Evolutionary conservation across 1,140 invertebrate genomes (phyloP).

Genomic region (Luehdorfia chinensis): DNA sequence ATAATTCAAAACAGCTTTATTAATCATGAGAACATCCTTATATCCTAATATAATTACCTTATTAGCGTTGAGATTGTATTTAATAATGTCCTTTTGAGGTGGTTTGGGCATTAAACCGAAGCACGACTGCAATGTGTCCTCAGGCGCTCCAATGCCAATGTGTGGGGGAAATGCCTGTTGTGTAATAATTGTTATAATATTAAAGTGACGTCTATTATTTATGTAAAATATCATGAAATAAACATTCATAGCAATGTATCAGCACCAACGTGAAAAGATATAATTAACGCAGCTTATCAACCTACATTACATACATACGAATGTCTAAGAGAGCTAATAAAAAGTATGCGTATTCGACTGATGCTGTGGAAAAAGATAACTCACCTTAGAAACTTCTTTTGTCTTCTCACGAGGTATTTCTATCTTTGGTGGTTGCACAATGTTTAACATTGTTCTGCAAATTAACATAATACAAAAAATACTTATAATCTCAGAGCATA

Average conservation of each 20-base stretch:
- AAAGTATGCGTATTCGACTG: too few relatives aligned
- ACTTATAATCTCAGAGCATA: neutral
- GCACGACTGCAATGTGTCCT: constrained; percentile 85
- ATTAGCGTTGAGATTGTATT: constrained; percentile 80
- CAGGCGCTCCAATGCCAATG: constrained; percentile 84
- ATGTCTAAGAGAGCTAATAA: too few relatives aligned
- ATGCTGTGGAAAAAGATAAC: too few relatives aligned
- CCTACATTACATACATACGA: too few relatives aligned
- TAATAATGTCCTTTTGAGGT: constrained; percentile 82
- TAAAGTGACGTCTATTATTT: too few relatives aligned
- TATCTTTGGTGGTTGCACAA: constrained; percentile 51
- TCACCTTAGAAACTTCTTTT: constrained; percentile 58
- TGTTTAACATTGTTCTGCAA: constrained; percentile 56
- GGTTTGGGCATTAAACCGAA: constrained; percentile 82
- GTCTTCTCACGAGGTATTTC: constrained; percentile 42
- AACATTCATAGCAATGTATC: too few relatives aligned
- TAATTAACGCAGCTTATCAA: too few relatives aligned
- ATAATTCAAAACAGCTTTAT: too few relatives aligned
- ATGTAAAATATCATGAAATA: too few relatives aligned
- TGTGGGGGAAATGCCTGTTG: constrained; percentile 78
- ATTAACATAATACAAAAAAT: neutral
- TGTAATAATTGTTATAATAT: too few relatives aligned
- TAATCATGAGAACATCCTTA: too few relatives aligned
- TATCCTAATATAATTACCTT: too few relatives aligned
- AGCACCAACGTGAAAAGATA: neutral